Conservation (phyloP, 2,113 vertebrate genomes). For the Smithornis capensis region DNA sequence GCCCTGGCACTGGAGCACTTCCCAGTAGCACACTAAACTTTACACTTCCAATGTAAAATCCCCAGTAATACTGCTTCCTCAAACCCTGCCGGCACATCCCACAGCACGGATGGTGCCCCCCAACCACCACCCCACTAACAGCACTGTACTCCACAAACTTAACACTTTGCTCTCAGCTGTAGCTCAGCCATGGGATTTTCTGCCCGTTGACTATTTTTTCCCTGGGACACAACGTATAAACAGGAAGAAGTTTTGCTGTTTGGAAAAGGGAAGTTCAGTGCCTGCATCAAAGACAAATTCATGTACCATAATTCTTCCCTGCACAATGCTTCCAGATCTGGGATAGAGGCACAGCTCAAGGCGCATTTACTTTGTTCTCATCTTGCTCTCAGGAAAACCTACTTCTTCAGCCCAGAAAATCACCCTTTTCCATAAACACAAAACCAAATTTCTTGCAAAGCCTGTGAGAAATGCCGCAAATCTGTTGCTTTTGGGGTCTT, state of each 20-base stretch:
- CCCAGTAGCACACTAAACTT: not conserved
- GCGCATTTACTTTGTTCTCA: not conserved
- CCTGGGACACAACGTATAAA: not conserved
- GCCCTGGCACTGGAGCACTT: not conserved
- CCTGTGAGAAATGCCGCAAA: not conserved
- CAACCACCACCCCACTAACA: not conserved
- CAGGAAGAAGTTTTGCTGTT: not conserved
- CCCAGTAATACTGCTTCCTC: accelerated
- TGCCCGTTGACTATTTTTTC: not conserved
- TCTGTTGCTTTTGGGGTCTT: not conserved
- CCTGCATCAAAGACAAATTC: not conserved
- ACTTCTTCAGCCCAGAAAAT: not conserved
- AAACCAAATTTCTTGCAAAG: not conserved
- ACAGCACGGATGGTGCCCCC: accelerated
- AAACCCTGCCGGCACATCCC: not conserved
- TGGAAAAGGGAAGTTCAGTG: not conserved
- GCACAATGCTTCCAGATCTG: not conserved
- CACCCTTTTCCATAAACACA: not conserved
- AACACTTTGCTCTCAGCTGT: not conserved
- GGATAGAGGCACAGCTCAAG: not conserved
- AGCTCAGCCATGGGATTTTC: not conserved
- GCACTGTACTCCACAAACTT: not conserved
- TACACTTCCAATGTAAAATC: not conserved
- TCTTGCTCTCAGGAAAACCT: not conserved
- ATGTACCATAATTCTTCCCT: not conserved